phyloP scores from a whole-genome alignment of 92 coral and sea anemone genomes.

The Porites lobata region DNA sequence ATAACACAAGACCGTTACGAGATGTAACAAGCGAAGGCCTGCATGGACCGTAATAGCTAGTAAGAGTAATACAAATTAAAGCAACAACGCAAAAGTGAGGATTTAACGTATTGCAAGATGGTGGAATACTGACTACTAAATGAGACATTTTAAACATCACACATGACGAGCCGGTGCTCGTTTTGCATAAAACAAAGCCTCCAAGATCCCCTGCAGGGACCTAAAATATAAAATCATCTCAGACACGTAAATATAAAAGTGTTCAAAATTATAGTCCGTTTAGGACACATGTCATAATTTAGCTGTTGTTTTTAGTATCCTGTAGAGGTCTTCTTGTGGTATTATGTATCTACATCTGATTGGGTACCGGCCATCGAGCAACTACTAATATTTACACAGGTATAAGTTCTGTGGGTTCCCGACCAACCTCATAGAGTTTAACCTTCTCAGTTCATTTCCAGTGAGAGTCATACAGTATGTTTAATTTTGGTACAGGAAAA shows the following conservation, averaged over 20 bases:
- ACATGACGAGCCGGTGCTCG: neutral
- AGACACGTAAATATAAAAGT: neutral
- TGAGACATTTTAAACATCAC: too few relatives aligned
- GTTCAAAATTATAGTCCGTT: neutral
- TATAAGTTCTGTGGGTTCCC: neutral
- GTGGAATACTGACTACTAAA: too few relatives aligned
- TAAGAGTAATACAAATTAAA: neutral
- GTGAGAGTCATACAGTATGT: too few relatives aligned
- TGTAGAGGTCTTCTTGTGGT: slow-evolving; percentile 27
- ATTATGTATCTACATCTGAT: slow-evolving; percentile 2
- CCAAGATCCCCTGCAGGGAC: neutral
- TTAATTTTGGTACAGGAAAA: neutral
- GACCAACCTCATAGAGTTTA: neutral
- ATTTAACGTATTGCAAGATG: too few relatives aligned
- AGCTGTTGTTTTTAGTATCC: slow-evolving; percentile 6
- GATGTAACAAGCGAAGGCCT: too few relatives aligned
- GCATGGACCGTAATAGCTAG: too few relatives aligned
- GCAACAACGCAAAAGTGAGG: too few relatives aligned
- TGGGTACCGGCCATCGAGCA: slow-evolving; percentile 22
- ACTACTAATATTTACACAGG: slow-evolving; percentile 28
- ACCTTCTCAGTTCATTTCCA: too few relatives aligned
- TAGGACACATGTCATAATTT: slow-evolving; percentile 2
- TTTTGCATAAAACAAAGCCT: neutral
- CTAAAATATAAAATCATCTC: neutral
- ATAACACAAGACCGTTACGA: too few relatives aligned